Conservation (phyloP, 2,113 vertebrate species). For the Nesoenas mayeri region DNA sequence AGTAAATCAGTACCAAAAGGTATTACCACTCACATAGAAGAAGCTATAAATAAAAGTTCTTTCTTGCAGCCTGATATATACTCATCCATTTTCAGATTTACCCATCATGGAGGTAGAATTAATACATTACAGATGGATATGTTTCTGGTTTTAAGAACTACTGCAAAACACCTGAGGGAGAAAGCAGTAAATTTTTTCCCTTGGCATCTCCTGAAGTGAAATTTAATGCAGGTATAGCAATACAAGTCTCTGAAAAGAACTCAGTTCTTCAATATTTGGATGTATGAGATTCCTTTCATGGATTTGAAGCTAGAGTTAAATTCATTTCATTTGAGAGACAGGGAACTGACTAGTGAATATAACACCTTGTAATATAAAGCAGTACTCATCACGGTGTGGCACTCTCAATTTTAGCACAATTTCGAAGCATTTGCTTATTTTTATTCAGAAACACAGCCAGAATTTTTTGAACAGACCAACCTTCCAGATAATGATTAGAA, state of each 20-base stretch:
- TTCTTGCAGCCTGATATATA: background rate
- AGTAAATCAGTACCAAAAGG: background rate
- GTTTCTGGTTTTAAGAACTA: constrained; percentile 21
- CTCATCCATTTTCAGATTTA: background rate
- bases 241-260: background rate
- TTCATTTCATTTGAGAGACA: background rate
- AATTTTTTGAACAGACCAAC: background rate
- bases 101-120: background rate
- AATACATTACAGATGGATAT: constrained; percentile 12
- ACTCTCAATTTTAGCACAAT: background rate
- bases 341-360: background rate
- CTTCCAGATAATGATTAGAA: background rate
- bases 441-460: background rate
- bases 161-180: background rate
- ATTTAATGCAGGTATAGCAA: background rate
- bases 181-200: background rate
- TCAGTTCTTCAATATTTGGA: background rate
- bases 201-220: background rate
- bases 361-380: background rate
- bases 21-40: background rate
- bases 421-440: background rate
- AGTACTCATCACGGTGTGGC: background rate
- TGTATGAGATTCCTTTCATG: background rate
- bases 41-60: background rate
- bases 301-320: background rate